Conservation (phyloP, 2,888 invertebrate species). For the Volucella inflata region DNA sequence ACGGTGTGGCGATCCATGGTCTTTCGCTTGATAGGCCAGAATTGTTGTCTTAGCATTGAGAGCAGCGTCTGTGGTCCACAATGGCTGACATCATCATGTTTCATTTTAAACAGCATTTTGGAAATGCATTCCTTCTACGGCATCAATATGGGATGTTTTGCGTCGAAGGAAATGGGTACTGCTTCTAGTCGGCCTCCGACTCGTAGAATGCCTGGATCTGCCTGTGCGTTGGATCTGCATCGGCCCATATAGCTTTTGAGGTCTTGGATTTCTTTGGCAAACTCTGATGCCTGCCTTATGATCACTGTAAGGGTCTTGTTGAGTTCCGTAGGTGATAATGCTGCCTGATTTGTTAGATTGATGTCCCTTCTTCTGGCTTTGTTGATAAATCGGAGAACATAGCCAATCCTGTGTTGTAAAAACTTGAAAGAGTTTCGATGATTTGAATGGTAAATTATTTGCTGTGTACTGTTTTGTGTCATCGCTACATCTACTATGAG, state of each 20-base stretch:
- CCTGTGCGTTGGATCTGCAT: neutral
- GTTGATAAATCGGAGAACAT: neutral
- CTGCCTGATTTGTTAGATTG: neutral
- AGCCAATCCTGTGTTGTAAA: neutral
- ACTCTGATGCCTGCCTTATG: neutral
- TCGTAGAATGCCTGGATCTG: neutral
- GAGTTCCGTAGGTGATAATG: slow-evolving; percentile 15
- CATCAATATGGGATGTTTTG: no score
- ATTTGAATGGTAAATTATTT: no score
- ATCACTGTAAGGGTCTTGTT: slow-evolving; percentile 18
- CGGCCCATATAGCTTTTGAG: neutral
- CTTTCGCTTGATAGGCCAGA: neutral
- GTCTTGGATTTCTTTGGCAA: neutral
- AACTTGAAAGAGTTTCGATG: no score
- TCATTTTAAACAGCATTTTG: no score
- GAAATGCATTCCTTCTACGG: no score
- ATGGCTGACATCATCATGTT: neutral
- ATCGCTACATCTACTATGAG: no score
- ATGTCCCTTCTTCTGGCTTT: neutral
- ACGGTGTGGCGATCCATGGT: neutral
- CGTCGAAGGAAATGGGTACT: no score
- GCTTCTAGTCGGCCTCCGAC: neutral
- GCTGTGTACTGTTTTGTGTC: no score
- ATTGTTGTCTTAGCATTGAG: neutral
- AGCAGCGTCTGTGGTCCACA: neutral